Evolutionary conservation across 2,113 vertebrate species (phyloP).

Genomic region (Mirounga angustirostris): DNA sequence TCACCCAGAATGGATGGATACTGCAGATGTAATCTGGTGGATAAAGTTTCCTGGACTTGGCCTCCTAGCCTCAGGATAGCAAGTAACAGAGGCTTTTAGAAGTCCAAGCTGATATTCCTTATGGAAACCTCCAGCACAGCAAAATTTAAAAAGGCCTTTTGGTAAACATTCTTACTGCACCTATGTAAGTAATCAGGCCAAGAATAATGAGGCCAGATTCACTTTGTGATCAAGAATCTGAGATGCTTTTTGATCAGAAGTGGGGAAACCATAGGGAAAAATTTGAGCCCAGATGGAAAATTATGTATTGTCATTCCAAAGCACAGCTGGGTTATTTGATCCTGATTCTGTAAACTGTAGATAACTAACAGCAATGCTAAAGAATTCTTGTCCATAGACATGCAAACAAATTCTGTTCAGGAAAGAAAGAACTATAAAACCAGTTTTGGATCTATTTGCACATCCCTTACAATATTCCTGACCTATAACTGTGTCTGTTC

Average conservation of each 20-base stretch:
- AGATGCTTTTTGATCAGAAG: constrained; percentile 48
- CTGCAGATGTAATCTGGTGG: background rate
- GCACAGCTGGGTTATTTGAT: constrained; percentile 10
- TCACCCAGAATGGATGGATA: background rate
- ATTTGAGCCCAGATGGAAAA: constrained; percentile 53
- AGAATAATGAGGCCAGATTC: constrained; percentile 23
- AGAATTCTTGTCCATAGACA: constrained; percentile 28
- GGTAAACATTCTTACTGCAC: constrained; percentile 31
- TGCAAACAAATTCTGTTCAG: constrained; percentile 42
- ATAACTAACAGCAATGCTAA: constrained; percentile 8
- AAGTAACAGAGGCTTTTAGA: background rate
- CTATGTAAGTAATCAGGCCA: constrained; percentile 50
- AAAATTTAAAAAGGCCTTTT: background rate
- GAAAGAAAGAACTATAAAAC: background rate
- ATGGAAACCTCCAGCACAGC: constrained; percentile 8
- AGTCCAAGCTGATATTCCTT: constrained; percentile 8
- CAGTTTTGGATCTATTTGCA: background rate
- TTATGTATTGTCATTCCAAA: constrained; percentile 11
- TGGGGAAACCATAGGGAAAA: background rate
- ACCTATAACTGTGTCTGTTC: constrained; percentile 20
- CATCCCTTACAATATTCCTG: background rate
- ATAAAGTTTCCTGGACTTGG: background rate
- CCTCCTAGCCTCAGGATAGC: background rate
- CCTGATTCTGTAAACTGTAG: background rate
- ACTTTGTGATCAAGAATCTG: constrained; percentile 37